Conservation (phyloP, 2,888 invertebrate species). For the Hipparchia semele region DNA sequence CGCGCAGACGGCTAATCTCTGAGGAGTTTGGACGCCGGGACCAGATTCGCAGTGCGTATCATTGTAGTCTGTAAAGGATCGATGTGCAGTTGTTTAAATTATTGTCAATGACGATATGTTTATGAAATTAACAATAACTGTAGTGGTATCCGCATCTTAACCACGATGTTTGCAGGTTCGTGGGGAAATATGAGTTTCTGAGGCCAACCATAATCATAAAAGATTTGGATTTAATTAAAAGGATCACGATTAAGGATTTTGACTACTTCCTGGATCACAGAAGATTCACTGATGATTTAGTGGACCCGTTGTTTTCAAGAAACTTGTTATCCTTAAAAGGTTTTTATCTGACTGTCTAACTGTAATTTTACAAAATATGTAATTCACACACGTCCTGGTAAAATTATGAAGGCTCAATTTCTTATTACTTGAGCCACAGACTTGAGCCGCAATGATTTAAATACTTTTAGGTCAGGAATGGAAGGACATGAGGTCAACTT, state of each 20-base stretch:
- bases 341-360: slow-evolving; percentile 32
- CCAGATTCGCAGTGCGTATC: too few species aligned
- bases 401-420: too few species aligned
- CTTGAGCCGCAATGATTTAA: too few species aligned
- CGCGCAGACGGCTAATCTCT: too few species aligned
- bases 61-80: too few species aligned
- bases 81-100: too few species aligned
- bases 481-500: slow-evolving; percentile 54
- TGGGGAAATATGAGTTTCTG: slow-evolving; percentile 68
- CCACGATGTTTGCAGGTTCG: slow-evolving; percentile 46
- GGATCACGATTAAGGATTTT: slow-evolving; percentile 78
- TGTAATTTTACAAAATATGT: background rate
- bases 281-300: slow-evolving; percentile 52
- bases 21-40: too few species aligned
- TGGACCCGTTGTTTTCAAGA: slow-evolving; percentile 75
- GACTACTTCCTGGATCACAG: slow-evolving; percentile 79
- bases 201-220: slow-evolving; percentile 62
- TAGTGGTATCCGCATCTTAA: background rate
- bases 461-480: slow-evolving; percentile 48
- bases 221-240: slow-evolving; percentile 77
- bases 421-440: too few species aligned
- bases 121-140: background rate
- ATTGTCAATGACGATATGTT: too few species aligned
- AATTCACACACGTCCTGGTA: too few species aligned
- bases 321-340: slow-evolving; percentile 74